phyloP scores from a whole-genome alignment of 2,797 vertebrate species.

The Diplodus puntazzo region DNA sequence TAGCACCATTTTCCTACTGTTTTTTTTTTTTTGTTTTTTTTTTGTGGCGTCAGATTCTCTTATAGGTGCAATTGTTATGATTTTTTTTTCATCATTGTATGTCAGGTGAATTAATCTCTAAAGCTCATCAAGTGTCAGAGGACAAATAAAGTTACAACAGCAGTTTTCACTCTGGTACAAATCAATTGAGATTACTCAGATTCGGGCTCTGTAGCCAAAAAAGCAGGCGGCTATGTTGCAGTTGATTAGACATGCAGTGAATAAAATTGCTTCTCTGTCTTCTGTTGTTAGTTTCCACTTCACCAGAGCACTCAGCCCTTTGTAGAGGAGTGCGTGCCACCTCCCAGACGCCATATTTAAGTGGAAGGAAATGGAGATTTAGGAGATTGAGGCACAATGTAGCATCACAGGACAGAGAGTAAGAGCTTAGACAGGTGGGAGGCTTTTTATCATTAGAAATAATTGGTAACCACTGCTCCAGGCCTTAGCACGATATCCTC shows the following conservation, averaged over 20 bases:
- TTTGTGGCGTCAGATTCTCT: constrained; percentile 44
- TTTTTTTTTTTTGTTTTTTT: constrained; percentile 9
- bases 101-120: constrained; percentile 12
- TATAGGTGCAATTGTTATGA: constrained; percentile 31
- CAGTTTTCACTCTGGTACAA: constrained; percentile 49
- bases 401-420: constrained; percentile 34
- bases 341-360: constrained; percentile 35
- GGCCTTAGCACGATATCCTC: constrained; percentile 27
- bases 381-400: constrained; percentile 29
- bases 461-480: constrained; percentile 40
- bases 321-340: constrained; percentile 29
- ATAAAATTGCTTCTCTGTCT: constrained; percentile 41
- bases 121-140: constrained; percentile 14
- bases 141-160: constrained; percentile 35
- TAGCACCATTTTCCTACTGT: constrained; percentile 65
- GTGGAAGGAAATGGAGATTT: constrained; percentile 29
- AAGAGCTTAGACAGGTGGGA: constrained; percentile 42
- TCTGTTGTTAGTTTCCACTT: constrained; percentile 41
- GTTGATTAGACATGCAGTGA: constrained; percentile 46
- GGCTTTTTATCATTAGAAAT: constrained; percentile 52
- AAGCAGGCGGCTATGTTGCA: constrained; percentile 39
- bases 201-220: constrained; percentile 16
- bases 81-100: constrained; percentile 16
- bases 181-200: constrained; percentile 47
- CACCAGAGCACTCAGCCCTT: constrained; percentile 39